Evolutionary conservation across 2,888 invertebrate genomes (phyloP).

Genomic region (Luffia ferchaultella): DNA sequence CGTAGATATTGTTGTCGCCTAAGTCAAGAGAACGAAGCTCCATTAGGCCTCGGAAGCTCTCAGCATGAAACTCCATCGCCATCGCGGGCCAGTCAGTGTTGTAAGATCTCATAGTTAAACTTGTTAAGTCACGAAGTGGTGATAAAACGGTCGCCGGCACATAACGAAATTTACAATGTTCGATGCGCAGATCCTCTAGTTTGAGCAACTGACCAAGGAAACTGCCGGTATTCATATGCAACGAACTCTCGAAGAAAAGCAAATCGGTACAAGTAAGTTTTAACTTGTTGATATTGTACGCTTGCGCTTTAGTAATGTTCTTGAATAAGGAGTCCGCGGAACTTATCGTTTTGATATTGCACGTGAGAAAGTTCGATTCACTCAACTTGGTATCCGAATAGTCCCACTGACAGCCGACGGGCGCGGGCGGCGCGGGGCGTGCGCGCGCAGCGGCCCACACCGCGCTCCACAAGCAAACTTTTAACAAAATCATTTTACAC

Average conservation of each 20-base stretch:
- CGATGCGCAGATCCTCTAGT: slow-evolving; percentile 77
- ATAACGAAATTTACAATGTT: slow-evolving; percentile 80
- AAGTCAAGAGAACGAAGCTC: slow-evolving; percentile 74
- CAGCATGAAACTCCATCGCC: slow-evolving; percentile 79
- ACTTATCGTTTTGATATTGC: slow-evolving; percentile 77
- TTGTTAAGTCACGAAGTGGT: slow-evolving; percentile 72
- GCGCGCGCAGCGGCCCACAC: slow-evolving; percentile 60
- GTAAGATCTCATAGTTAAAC: slow-evolving; percentile 75
- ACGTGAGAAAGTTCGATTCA: slow-evolving; percentile 70
- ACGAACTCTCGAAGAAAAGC: slow-evolving; percentile 76
- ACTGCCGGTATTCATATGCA: slow-evolving; percentile 68
- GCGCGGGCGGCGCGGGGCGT: slow-evolving; percentile 66
- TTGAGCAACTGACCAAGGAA: slow-evolving; percentile 72
- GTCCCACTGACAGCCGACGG: slow-evolving; percentile 80
- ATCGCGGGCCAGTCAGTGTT: slow-evolving; percentile 83
- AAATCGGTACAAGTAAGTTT: slow-evolving; percentile 77
- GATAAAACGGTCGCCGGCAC: slow-evolving; percentile 75
- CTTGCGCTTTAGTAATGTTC: slow-evolving; percentile 75
- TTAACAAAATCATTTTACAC: slow-evolving; percentile 58
- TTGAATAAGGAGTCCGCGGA: slow-evolving; percentile 74
- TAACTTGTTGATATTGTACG: slow-evolving; percentile 74
- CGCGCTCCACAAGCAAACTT: slow-evolving; percentile 61
- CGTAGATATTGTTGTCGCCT: slow-evolving; percentile 80
- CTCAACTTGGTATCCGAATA: slow-evolving; percentile 63
- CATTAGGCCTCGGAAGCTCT: slow-evolving; percentile 75